Conservation (phyloP, 1,140 invertebrate genomes). For the Halyomorpha halys region DNA sequence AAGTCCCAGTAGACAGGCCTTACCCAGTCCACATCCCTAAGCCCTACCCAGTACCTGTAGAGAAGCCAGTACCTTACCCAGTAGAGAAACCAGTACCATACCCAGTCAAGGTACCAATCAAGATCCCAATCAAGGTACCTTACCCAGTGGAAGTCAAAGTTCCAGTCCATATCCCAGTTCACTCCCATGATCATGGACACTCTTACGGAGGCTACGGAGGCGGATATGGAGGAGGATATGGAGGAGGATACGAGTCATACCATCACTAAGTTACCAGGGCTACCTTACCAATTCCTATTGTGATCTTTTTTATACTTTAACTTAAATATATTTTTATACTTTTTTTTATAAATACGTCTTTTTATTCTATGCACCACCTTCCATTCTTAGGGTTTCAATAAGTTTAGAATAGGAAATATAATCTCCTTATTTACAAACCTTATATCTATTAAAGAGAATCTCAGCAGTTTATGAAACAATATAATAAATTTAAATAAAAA, state of each 20-base stretch:
- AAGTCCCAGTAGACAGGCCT: slow-evolving; percentile 44
- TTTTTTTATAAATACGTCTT: slow-evolving; percentile 12
- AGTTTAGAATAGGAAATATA: too few relatives aligned
- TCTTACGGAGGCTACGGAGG: slow-evolving; percentile 29
- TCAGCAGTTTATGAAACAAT: too few relatives aligned
- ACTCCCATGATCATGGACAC: slow-evolving; percentile 35
- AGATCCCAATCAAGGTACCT: slow-evolving; percentile 36
- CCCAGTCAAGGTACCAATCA: slow-evolving; percentile 47
- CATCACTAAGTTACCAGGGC: slow-evolving; percentile 24
- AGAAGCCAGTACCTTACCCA: slow-evolving; percentile 69
- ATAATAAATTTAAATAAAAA: too few relatives aligned
- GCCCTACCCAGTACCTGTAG: slow-evolving; percentile 44
- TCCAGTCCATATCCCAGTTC: slow-evolving; percentile 51
- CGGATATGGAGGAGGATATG: slow-evolving; percentile 31
- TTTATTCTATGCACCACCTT: neutral
- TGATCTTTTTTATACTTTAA: slow-evolving; percentile 23
- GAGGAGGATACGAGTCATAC: slow-evolving; percentile 28
- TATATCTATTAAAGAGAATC: too few relatives aligned
- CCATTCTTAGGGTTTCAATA: too few relatives aligned
- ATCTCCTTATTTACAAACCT: too few relatives aligned
- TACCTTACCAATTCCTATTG: slow-evolving; percentile 19
- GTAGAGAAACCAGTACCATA: slow-evolving; percentile 48
- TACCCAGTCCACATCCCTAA: slow-evolving; percentile 40
- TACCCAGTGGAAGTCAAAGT: slow-evolving; percentile 37
- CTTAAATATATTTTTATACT: slow-evolving; percentile 26